phyloP scores from a whole-genome alignment of 2,797 vertebrate genomes.

The Anabas testudineus region DNA sequence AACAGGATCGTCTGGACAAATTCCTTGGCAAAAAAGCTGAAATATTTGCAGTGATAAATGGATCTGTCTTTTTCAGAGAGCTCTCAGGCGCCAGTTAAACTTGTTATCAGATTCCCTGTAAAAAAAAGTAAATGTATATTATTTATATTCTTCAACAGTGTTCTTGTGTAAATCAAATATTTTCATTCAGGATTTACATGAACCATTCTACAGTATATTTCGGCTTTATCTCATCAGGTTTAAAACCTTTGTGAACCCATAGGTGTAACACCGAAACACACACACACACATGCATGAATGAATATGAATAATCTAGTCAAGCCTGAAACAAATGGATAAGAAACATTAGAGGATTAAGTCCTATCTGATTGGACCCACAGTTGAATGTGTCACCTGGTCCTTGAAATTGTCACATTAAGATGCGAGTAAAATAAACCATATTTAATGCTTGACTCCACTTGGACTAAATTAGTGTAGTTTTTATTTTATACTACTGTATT shows the following conservation, averaged over 20 bases:
- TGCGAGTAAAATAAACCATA: not conserved
- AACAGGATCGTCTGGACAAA: too few relatives aligned
- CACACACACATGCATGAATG: constrained; percentile 10
- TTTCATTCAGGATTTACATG: constrained; percentile 36
- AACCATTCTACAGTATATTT: not conserved
- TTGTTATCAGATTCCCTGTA: too few relatives aligned
- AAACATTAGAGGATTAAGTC: constrained; percentile 78
- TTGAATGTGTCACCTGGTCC: constrained; percentile 24
- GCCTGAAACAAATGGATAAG: constrained; percentile 54
- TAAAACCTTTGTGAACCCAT: too few relatives aligned
- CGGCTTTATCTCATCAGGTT: too few relatives aligned
- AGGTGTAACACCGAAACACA: not conserved
- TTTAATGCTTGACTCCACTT: not conserved
- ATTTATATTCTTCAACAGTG: too few relatives aligned
- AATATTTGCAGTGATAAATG: too few relatives aligned
- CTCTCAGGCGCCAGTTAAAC: too few relatives aligned
- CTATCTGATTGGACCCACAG: constrained; percentile 52
- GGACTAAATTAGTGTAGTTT: not conserved
- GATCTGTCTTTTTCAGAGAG: too few relatives aligned
- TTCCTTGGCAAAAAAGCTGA: too few relatives aligned
- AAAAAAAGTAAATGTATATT: too few relatives aligned
- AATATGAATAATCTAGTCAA: constrained; percentile 70
- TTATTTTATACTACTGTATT: not conserved
- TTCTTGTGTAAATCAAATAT: not conserved
- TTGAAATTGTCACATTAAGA: not conserved